Evolutionary conservation across 1,140 invertebrate genomes (phyloP), one percentile per base, ranked within the genome.

Genomic region (Drosophila leontia): DNA sequence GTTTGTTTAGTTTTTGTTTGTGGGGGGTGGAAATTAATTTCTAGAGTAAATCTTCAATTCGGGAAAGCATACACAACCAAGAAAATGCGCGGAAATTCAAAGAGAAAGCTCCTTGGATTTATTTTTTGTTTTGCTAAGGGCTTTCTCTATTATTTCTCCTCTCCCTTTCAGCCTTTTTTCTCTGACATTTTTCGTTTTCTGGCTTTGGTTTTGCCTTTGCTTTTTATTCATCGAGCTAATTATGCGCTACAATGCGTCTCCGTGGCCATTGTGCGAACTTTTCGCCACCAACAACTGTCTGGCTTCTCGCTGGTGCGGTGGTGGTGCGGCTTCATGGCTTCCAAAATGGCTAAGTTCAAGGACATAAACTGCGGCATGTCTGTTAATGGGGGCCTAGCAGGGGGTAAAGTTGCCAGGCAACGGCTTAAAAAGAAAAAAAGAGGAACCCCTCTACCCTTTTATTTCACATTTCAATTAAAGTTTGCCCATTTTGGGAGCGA

Each of bases 161-260:
- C 19, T 48, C 35, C 19, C 13, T 29, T 56, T 55, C 37, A 47
- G 7, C 44, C 29, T 26, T 51, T 32, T 48, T 48, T 19, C 47
- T 45, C 50, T 55, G 26, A 17, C 48, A 50, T 44, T 35, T 35
- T 62, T 51, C 63, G 19, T 50, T 47, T 47, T 50, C 23, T 23
- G 29, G 11, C 8, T 42, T 39, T 45, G 47, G 37, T 47, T 56
- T 56, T 53, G 29, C 7, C 51, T 62, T 60, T 71, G 76, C 71
- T 68, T 84, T 86, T 84, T 80, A 85, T 86, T 81, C 82, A 81
- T 80, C 78, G 63, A 85, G 82, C 82, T 85, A 86, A 85, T 85
- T 85, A 85, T 85, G 82, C 82, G 82, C 82, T 86, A 81, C 78
- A 86, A 78, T 85, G 82, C 82, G 78, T 84, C 82, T 80, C 63